Evolutionary conservation across 2,888 invertebrate genomes (phyloP).

Genomic region (Erebia aethiops): DNA sequence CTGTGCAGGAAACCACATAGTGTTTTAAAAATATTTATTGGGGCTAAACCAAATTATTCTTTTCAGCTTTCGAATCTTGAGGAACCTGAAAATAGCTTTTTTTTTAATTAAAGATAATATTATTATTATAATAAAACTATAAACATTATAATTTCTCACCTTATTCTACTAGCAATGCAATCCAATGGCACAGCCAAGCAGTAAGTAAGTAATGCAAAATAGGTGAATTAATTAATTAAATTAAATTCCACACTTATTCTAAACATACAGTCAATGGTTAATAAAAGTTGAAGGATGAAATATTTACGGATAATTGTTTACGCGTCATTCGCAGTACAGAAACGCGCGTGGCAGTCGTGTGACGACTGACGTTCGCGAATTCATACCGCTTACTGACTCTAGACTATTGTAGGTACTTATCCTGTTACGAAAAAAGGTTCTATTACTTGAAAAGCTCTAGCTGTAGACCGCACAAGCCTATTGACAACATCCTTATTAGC

Average conservation of each 20-base stretch:
- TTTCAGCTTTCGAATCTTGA: too few relatives aligned
- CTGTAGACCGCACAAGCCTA: background rate
- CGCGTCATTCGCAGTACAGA: background rate
- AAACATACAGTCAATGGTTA: background rate
- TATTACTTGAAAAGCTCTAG: constrained; percentile 4
- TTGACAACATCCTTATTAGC: too few relatives aligned
- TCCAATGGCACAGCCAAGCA: constrained; percentile 2
- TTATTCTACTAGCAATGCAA: background rate
- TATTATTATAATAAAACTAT: too few relatives aligned
- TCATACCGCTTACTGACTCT: constrained; percentile 8
- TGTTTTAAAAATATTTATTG: too few relatives aligned
- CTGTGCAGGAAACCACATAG: too few relatives aligned
- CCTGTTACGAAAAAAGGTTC: background rate
- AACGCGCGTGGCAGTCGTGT: background rate
- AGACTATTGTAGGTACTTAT: background rate
- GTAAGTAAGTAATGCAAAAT: background rate
- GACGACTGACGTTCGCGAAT: background rate
- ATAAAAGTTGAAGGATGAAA: background rate
- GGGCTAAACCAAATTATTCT: too few relatives aligned
- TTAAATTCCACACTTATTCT: too few relatives aligned
- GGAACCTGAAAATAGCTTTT: too few relatives aligned
- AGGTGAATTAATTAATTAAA: too few relatives aligned
- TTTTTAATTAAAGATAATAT: too few relatives aligned
- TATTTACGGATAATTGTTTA: background rate
- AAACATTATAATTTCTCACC: background rate